Base-by-base conservation (phyloP, 2,888 invertebrate species). In the Drosophila incognita region DNA sequence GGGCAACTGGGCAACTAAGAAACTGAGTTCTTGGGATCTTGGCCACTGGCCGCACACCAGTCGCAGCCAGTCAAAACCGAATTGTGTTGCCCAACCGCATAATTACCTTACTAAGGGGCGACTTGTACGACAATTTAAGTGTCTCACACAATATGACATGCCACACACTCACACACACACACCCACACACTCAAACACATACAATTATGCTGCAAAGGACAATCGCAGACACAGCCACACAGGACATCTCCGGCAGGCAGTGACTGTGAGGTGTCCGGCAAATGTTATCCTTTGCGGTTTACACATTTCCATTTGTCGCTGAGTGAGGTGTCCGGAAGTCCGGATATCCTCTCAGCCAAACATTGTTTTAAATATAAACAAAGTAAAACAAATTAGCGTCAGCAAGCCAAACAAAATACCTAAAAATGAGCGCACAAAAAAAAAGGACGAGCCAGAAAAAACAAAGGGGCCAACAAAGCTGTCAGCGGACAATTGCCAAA, bases 301-400 rank as follows among this genome's bases (percentile, higher is more conserved):
- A 81, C 86, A 86, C 82, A 83, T 82, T 76, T 75, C 77, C 80
- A 77, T 77, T 76, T 67, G 79, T 68, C 67, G 68, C 68, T 70
- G 70, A 61, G 70, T 64, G 79, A 76, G 79, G 68, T 76, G 59
- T 68, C 33, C 68, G 53, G 53, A 68, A 70, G 48, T 57, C 57
- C 75, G 74, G 69, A 79, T 62, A 79, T 76, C 58, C 65, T 71
- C 33, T 54, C 65, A 66, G 69, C 71, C 86, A 67, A 81, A 81
- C 87, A 83, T 74, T 90, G 80, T 83, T 89, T 90, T 80, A 86
- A 87, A 86, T 86, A 90, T 86, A 90, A 89, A 86, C 90, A 89
- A 89, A 89, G 84, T 87, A 79, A 83, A 87, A 87, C 84, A 86
- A 89, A 90, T 89, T 87, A 89, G 85, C 83, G 69, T 59, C 73